These are phyloP conservation scores for Pyrrhosoma nymphula DNA, from an alignment of 2,888 invertebrate genomes.

Conservation along the genomic window DNA sequence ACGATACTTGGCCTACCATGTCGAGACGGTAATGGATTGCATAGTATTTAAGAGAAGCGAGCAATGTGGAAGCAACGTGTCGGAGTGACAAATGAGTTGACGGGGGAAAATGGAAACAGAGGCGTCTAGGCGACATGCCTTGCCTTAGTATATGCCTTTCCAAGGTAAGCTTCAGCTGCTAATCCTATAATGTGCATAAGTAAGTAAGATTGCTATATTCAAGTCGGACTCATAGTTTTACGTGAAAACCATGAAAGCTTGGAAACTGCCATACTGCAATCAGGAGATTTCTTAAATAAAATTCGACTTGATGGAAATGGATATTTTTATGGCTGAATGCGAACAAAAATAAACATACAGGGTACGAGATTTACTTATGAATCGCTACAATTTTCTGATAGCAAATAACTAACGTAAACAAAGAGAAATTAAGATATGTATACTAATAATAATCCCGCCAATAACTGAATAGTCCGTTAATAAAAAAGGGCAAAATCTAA, in stretches of 20 bases:
- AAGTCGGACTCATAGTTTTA: neutral
- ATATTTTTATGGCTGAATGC: no score
- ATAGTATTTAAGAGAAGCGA: neutral
- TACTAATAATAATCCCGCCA: no score
- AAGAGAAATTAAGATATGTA: no score
- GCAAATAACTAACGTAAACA: no score
- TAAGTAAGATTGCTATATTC: neutral
- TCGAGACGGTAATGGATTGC: neutral
- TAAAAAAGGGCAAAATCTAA: no score
- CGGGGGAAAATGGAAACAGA: neutral
- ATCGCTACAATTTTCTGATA: no score
- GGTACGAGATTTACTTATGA: no score
- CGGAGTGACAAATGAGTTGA: neutral
- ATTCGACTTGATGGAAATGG: no score
- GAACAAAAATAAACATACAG: no score
- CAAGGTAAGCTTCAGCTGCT: neutral
- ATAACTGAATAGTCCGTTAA: no score
- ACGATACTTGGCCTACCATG: neutral
- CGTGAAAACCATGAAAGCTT: neutral
- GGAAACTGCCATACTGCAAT: neutral
- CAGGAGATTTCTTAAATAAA: no score
- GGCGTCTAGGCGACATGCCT: neutral
- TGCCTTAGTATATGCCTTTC: neutral
- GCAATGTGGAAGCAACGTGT: neutral
- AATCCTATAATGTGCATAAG: neutral